phyloP scores from a whole-genome alignment of 2,888 invertebrate genomes.

The Phalera bucephala region DNA sequence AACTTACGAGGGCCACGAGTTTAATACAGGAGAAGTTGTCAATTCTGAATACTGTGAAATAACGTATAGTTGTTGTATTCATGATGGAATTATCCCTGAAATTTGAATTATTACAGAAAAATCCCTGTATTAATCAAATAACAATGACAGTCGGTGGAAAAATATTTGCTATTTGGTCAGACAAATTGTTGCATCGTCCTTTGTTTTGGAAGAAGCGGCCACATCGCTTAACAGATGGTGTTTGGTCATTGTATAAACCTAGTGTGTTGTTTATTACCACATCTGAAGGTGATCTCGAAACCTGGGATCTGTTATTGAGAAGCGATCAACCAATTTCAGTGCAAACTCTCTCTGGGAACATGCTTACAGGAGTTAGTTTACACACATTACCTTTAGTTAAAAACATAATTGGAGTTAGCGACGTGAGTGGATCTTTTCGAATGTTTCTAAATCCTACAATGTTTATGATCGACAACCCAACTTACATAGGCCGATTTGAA shows the following conservation, averaged over 20 bases:
- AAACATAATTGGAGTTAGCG: constrained; percentile 86
- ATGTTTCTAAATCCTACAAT: constrained; percentile 83
- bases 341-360: constrained; percentile 86
- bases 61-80: constrained; percentile 78
- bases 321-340: constrained; percentile 87
- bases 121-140: constrained; percentile 84
- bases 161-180: constrained; percentile 89
- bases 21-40: constrained; percentile 83
- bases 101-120: constrained; percentile 83
- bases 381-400: constrained; percentile 82
- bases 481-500: constrained; percentile 66
- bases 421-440: constrained; percentile 86
- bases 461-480: constrained; percentile 70
- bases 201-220: constrained; percentile 86
- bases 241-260: constrained; percentile 90
- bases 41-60: constrained; percentile 82
- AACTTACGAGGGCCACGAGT: constrained; percentile 87
- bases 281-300: constrained; percentile 89
- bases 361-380: constrained; percentile 85
- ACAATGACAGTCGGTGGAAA: constrained; percentile 89
- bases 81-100: constrained; percentile 87
- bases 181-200: constrained; percentile 84
- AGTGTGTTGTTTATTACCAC: constrained; percentile 88
- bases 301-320: constrained; percentile 90
- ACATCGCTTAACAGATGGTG: constrained; percentile 83